Evolutionary conservation across 2,888 invertebrate genomes (phyloP).

Genomic region (Zhuqinia jingwanae): DNA sequence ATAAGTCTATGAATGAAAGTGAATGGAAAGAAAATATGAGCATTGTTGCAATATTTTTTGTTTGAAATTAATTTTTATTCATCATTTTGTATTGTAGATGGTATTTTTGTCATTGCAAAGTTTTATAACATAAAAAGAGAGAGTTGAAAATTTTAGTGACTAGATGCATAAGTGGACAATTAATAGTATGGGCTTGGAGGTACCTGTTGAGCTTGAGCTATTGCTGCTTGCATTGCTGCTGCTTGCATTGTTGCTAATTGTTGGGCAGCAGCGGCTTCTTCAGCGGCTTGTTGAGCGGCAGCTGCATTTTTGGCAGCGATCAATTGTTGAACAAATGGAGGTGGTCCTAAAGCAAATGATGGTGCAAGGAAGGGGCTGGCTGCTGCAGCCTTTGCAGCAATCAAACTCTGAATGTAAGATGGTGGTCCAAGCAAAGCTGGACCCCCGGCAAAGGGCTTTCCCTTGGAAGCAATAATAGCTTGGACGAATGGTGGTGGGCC

Average conservation of each 20-base stretch:
- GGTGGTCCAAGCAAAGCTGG: constrained; percentile 41
- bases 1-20: constrained; percentile 47
- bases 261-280: constrained; percentile 63
- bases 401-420: constrained; percentile 55
- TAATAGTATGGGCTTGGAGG: constrained; percentile 36
- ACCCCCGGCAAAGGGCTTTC: constrained; percentile 55
- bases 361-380: constrained; percentile 59
- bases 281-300: constrained; percentile 65
- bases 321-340: constrained; percentile 65
- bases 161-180: neutral
- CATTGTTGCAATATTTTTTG: neutral
- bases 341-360: constrained; percentile 59
- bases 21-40: neutral
- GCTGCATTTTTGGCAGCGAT: constrained; percentile 72
- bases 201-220: constrained; percentile 55
- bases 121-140: constrained; percentile 20
- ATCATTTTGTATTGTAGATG: constrained; percentile 42
- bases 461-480: constrained; percentile 53
- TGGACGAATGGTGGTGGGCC: constrained; percentile 70
- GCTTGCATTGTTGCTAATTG: constrained; percentile 55
- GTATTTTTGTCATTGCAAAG: constrained; percentile 46
- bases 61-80: constrained; percentile 42
- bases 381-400: constrained; percentile 63
- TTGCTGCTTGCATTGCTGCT: too few relatives aligned
- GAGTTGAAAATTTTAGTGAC: neutral